Evolutionary conservation across 1,140 invertebrate genomes (phyloP), one percentile per base, ranked within the genome.

Genomic region (Macrobrachium rosenbergii): DNA sequence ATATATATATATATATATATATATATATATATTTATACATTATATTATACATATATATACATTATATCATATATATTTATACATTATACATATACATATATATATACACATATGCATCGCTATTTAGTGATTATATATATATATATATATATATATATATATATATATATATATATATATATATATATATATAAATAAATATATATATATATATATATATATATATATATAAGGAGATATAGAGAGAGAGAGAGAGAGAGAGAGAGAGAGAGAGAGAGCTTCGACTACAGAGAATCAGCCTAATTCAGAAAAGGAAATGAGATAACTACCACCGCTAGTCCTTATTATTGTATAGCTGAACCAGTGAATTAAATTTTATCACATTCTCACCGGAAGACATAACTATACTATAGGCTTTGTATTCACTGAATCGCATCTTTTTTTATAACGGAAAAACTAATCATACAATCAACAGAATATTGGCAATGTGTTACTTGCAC

Each of bases 1-100:
- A 72, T 2, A 28, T 7, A 72, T 2, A 72, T 69, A n/a, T 23
- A 69, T 69, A 69, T n/a, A 69, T 69, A 69, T n/a, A 69, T 69
- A 69, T n/a, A 69, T 69, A 69, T n/a, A 69, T 69, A 69, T n/a
- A 69, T 69, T 17, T 19, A 69, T 69, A 69, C 2, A 69, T 69
- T n/a, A 69, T 19, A 69, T 69, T 52, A 5, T 10, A 52, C 5
- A 69, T 19, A 69, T 69, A 7, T 7, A 69, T 69, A 7, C 28
- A n/a, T 69, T 2, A 23, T 23, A 17, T 0, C 23, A 67, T 67
- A 67, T 17, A 67, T 19, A 67, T 19, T 16, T 17, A 21, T 21
- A 6, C 2, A 69, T 23, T 69, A 69, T 69, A 23, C n/a, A 69
- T 69, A 23, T 69, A 69, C 14, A 69, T 21, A 23, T 69, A 69